phyloP scores from a whole-genome alignment of 2,888 invertebrate genomes.

The Tipula unca region DNA sequence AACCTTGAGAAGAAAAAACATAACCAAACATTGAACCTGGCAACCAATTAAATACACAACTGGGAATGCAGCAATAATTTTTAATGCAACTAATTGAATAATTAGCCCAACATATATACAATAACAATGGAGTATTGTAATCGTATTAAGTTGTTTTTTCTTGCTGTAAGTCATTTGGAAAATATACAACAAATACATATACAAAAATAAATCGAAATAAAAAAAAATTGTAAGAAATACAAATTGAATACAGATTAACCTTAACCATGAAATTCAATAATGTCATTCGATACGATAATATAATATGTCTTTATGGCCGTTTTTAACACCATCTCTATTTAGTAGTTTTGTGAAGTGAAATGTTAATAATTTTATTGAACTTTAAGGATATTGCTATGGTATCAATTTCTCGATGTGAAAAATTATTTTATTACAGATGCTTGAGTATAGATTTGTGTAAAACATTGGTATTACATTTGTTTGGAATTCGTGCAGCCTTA shows the following conservation, averaged over 20 bases:
- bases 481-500: no score
- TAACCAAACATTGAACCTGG: neutral
- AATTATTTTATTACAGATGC: no score
- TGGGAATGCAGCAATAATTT: neutral
- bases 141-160: neutral
- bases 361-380: neutral
- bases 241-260: slow-evolving; percentile 2
- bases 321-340: neutral
- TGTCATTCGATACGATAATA: neutral
- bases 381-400: neutral
- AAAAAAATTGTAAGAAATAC: neutral
- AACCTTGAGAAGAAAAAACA: neutral
- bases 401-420: neutral
- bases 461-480: no score
- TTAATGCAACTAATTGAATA: slow-evolving; percentile 4
- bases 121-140: neutral
- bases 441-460: no score
- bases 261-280: neutral
- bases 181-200: neutral
- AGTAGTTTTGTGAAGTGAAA: neutral
- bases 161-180: neutral
- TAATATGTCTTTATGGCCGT: neutral
- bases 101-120: neutral
- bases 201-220: neutral
- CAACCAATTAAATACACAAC: slow-evolving; percentile 8